Conservation (phyloP, 2,797 vertebrate species). For the Oreochromis grahami region DNA sequence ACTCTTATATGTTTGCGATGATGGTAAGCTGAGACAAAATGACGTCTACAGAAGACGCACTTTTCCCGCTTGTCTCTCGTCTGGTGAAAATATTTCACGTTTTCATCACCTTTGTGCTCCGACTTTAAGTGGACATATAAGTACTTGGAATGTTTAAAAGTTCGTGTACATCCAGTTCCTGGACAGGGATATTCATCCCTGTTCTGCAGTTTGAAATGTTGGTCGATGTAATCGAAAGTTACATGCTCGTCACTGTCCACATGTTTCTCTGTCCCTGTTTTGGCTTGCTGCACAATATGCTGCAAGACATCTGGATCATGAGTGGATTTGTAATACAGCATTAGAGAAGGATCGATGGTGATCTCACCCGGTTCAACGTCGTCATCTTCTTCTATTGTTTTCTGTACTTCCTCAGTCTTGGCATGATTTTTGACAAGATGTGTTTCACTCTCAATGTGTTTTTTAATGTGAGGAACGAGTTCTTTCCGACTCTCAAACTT, state of each 20-base stretch:
- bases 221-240: conserved; percentile 88
- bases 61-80: conserved; percentile 94
- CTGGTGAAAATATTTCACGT: conserved; percentile 91
- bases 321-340: conserved; percentile 78
- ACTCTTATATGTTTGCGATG: conserved; percentile 86
- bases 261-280: conserved; percentile 59
- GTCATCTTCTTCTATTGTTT: conserved; percentile 60
- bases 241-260: conserved; percentile 78
- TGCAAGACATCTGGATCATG: conserved; percentile 74
- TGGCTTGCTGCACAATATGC: conserved; percentile 73
- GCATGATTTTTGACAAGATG: conserved; percentile 65
- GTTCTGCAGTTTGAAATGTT: conserved; percentile 87
- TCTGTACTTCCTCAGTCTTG: conserved; percentile 70
- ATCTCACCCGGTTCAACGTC: conserved; percentile 78
- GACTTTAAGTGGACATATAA: conserved; percentile 93
- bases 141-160: conserved; percentile 97
- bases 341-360: conserved; percentile 74
- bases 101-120: conserved; percentile 88
- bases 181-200: conserved; percentile 93
- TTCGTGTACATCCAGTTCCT: conserved; percentile 85
- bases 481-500: conserved; percentile 87
- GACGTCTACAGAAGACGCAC: conserved; percentile 90
- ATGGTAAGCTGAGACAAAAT: conserved; percentile 91
- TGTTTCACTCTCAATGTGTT: conserved; percentile 85
- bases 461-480: conserved; percentile 89